phyloP scores from a whole-genome alignment of 2,888 invertebrate genomes.

The Venusia cambrica region DNA sequence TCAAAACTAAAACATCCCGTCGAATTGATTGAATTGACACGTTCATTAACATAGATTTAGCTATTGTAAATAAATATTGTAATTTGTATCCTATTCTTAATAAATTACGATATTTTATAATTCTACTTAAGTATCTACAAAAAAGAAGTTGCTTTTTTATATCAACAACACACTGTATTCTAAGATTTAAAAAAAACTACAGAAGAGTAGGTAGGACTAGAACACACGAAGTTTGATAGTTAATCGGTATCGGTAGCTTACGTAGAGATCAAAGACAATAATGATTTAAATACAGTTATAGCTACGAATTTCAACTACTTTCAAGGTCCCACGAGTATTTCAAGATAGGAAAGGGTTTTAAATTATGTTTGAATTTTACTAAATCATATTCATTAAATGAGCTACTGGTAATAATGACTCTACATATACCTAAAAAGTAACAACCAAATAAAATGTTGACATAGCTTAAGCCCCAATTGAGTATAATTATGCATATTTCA shows the following conservation, averaged over 20 bases:
- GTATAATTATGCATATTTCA: too few relatives aligned
- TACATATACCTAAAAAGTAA: too few relatives aligned
- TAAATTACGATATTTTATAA: conserved; percentile 22
- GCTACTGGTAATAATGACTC: too few relatives aligned
- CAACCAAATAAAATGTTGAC: too few relatives aligned
- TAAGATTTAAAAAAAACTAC: conserved; percentile 16
- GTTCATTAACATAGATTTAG: conserved; percentile 37
- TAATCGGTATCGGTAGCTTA: conserved; percentile 6
- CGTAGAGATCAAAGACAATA: conserved; percentile 12
- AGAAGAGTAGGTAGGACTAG: conserved; percentile 15
- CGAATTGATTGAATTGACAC: conserved; percentile 61
- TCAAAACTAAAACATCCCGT: conserved; percentile 32
- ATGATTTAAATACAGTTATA: conserved; percentile 44
- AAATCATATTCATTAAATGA: too few relatives aligned
- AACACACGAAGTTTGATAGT: conserved; percentile 8
- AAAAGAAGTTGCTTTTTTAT: conserved; percentile 11
- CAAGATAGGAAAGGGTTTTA: conserved; percentile 46
- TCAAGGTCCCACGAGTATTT: conserved; percentile 71
- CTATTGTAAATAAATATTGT: conserved; percentile 29
- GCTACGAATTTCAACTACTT: conserved; percentile 49
- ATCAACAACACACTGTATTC: conserved; percentile 12
- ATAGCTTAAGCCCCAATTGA: too few relatives aligned
- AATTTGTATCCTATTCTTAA: conserved; percentile 12
- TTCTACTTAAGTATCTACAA: conserved; percentile 17
- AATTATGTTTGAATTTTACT: too few relatives aligned